Percentiles rank a stretch among this genome's conserved stretches.
Evolutionary conservation across 2,888 invertebrate species (phyloP).

Genomic region (Dysmachus trigonus): DNA sequence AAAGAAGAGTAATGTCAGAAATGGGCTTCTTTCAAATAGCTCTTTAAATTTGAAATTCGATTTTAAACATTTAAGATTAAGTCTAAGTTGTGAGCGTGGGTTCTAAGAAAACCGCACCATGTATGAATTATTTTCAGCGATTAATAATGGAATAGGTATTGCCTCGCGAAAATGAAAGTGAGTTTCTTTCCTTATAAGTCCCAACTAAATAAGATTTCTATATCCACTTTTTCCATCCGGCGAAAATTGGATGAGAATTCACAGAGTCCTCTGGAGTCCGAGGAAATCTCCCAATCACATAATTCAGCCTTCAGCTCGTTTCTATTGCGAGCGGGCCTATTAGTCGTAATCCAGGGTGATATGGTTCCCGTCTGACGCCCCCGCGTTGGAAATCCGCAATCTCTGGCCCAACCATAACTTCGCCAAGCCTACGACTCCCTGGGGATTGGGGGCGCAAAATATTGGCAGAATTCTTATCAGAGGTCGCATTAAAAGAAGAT

Average conservation of each 20-base stretch:
- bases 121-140: neutral
- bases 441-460: constrained; percentile 22
- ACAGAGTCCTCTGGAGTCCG: neutral
- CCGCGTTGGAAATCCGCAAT: constrained; percentile 6
- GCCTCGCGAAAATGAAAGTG: neutral
- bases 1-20: too few relatives aligned
- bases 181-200: neutral
- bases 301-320: neutral
- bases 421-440: constrained; percentile 1
- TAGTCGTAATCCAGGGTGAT: constrained; percentile 30
- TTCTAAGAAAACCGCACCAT: too few relatives aligned
- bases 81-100: too few relatives aligned
- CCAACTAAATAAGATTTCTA: neutral
- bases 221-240: neutral
- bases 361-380: neutral
- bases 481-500: constrained; percentile 44
- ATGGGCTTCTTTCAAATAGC: too few relatives aligned
- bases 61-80: too few relatives aligned
- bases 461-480: constrained; percentile 44
- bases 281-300: neutral
- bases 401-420: neutral
- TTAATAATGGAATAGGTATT: neutral
- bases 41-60: too few relatives aligned
- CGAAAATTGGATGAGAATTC: neutral
- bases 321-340: neutral